A percentile compares a stretch with the other conserved stretches of the same genome.
Evolutionary conservation across 2,888 invertebrate species (phyloP).

Genomic region (Troglohyphantes excavatus): DNA sequence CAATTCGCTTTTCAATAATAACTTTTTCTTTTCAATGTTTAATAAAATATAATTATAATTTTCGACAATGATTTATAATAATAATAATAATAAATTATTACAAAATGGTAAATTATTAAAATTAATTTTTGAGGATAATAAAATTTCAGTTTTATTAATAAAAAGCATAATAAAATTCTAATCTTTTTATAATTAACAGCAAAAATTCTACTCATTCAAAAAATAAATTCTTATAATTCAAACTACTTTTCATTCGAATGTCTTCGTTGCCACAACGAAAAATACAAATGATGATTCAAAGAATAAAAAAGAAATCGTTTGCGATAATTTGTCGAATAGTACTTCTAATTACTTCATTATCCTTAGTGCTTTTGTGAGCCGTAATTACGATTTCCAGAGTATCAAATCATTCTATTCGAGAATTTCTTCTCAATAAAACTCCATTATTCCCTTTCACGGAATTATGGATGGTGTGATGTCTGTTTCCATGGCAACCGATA

Average conservation of each 20-base stretch:
- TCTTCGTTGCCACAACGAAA: background rate
- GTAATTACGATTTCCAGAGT: background rate
- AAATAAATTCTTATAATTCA: background rate
- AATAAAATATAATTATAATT: too few relatives aligned
- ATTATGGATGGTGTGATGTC: conserved; percentile 48
- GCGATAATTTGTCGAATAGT: background rate
- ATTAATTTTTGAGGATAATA: too few relatives aligned
- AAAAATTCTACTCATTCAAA: background rate
- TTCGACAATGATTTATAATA: too few relatives aligned
- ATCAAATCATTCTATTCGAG: background rate
- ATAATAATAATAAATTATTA: too few relatives aligned
- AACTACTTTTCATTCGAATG: background rate
- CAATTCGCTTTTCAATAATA: too few relatives aligned
- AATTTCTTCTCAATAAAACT: background rate
- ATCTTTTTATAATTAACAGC: too few relatives aligned
- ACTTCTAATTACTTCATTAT: background rate
- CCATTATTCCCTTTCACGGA: background rate
- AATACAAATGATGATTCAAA: background rate
- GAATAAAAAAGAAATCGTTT: background rate
- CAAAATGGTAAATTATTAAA: too few relatives aligned
- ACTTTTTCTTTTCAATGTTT: too few relatives aligned
- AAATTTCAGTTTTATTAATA: too few relatives aligned
- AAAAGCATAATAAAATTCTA: too few relatives aligned
- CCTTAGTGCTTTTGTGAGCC: background rate
- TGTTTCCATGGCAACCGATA: conserved; percentile 50